A percentile compares a stretch with the other conserved stretches of the same genome.
Conservation (phyloP, 1,140 invertebrate genomes). For the Diuraphis noxia region DNA sequence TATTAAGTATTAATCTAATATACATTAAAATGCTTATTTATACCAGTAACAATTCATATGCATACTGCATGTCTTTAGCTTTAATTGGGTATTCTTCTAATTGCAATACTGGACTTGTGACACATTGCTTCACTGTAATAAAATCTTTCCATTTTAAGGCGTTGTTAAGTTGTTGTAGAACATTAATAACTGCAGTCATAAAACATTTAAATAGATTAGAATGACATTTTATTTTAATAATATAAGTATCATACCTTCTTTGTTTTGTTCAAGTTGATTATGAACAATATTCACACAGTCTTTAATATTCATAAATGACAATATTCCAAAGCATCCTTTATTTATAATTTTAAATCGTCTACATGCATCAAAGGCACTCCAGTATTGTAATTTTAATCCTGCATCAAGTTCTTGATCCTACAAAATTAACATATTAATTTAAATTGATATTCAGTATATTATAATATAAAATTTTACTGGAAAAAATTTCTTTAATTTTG, state of each 20-base stretch:
- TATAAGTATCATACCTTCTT: slow-evolving; percentile 62
- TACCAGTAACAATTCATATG: slow-evolving; percentile 47
- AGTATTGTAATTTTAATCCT: slow-evolving; percentile 62
- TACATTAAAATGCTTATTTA: background rate
- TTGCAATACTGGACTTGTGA: slow-evolving; percentile 11
- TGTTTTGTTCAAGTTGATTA: slow-evolving; percentile 63
- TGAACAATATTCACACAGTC: slow-evolving; percentile 73
- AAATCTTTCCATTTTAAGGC: slow-evolving; percentile 48
- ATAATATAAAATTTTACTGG: slow-evolving; percentile 21
- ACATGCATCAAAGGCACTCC: slow-evolving; percentile 62
- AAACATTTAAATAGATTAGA: background rate
- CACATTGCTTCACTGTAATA: slow-evolving; percentile 17
- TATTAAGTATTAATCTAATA: background rate
- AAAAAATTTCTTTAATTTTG: slow-evolving; percentile 47
- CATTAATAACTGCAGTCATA: slow-evolving; percentile 32
- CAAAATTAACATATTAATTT: background rate
- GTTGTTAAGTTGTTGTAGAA: slow-evolving; percentile 55
- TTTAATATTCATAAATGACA: slow-evolving; percentile 74
- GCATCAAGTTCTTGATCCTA: slow-evolving; percentile 49
- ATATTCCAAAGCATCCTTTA: slow-evolving; percentile 64
- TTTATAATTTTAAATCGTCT: slow-evolving; percentile 65
- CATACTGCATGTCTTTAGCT: slow-evolving; percentile 48
- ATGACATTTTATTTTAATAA: background rate
- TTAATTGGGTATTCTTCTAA: slow-evolving; percentile 42
- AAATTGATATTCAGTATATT: background rate